Conservation (phyloP, 2,113 vertebrate species). For the Limanda limanda region DNA sequence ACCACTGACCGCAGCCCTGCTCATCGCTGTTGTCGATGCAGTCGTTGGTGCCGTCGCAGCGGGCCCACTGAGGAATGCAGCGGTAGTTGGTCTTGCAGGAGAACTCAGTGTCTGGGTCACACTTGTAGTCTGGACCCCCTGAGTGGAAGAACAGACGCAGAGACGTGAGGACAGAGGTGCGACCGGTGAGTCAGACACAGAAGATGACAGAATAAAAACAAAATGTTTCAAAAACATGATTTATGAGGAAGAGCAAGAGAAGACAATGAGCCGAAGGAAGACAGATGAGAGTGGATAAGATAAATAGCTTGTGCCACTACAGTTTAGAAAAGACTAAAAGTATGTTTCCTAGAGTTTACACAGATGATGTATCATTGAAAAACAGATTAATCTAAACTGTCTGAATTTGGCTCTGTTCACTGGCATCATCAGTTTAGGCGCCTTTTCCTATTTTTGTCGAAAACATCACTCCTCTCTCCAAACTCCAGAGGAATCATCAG, state of each 20-base stretch:
- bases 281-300: background rate
- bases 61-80: conserved; percentile 78
- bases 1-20: conserved; percentile 76
- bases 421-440: too few species aligned
- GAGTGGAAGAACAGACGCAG: conserved; percentile 14
- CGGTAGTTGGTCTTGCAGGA: conserved; percentile 81
- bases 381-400: background rate
- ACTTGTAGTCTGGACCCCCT: conserved; percentile 78
- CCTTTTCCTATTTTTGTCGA: too few species aligned
- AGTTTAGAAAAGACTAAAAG: too few species aligned
- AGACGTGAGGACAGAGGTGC: background rate
- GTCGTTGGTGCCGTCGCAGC: conserved; percentile 78
- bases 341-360: too few species aligned
- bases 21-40: conserved; percentile 81
- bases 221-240: background rate
- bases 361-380: too few species aligned
- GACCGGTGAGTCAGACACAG: background rate
- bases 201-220: background rate
- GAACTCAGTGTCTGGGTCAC: conserved; percentile 77
- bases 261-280: background rate
- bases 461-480: too few species aligned
- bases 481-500: too few species aligned
- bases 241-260: background rate
- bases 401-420: too few species aligned
- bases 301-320: too few species aligned